phyloP scores from a whole-genome alignment of 2,797 vertebrate genomes.

The Meda fulgida region DNA sequence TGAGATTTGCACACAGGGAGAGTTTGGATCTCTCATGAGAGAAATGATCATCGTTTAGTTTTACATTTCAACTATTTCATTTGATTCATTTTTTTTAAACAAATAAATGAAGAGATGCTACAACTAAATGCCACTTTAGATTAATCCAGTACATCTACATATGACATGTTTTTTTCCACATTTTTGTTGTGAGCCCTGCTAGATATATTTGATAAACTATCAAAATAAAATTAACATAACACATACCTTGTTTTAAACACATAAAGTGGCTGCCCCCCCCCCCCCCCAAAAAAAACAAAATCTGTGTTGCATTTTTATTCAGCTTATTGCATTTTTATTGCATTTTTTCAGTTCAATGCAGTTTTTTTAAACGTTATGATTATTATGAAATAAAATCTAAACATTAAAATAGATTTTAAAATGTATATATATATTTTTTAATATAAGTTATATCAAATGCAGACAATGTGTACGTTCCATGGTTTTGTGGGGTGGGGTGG shows the following conservation, averaged over 20 bases:
- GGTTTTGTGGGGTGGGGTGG: too few species aligned
- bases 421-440: neutral
- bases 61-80: neutral
- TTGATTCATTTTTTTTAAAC: neutral
- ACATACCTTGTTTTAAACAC: too few species aligned
- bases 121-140: neutral
- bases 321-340: too few species aligned
- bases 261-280: too few species aligned
- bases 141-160: too few species aligned
- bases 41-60: neutral
- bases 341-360: neutral
- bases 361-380: neutral
- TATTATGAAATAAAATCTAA: neutral
- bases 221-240: too few species aligned
- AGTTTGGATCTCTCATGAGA: neutral
- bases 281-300: too few species aligned
- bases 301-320: too few species aligned
- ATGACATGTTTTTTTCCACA: neutral
- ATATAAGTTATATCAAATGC: neutral
- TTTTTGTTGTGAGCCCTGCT: neutral
- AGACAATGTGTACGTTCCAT: neutral
- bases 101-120: neutral
- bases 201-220: neutral
- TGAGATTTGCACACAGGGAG: neutral
- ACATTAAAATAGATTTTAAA: neutral